Conservation (phyloP, 2,797 vertebrate genomes). For the Xerus rutilus region DNA sequence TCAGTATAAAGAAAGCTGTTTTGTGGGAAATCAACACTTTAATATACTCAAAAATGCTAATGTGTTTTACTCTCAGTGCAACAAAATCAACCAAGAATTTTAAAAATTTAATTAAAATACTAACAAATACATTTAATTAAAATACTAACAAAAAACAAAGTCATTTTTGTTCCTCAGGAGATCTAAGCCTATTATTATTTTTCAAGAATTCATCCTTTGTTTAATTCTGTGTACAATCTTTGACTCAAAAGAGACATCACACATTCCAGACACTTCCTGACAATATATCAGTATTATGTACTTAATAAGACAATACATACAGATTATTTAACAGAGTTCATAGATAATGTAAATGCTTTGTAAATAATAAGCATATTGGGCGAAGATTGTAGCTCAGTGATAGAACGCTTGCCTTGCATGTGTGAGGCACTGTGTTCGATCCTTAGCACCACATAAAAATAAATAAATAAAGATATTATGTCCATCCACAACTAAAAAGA, state of each 20-base stretch:
- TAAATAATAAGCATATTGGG: neutral
- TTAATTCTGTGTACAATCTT: constrained; percentile 24
- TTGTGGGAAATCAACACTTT: neutral
- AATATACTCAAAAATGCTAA: neutral
- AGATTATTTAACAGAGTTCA: neutral
- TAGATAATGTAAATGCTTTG: neutral
- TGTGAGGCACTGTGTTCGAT: too few relatives aligned
- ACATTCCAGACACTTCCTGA: neutral
- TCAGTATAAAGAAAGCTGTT: neutral
- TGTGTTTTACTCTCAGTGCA: neutral
- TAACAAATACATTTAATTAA: constrained; percentile 25
- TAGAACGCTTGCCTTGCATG: too few relatives aligned
- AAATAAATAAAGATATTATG: too few relatives aligned
- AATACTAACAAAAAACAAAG: neutral
- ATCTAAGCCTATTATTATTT: neutral
- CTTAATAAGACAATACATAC: neutral
- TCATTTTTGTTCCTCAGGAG: neutral
- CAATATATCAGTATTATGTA: neutral
- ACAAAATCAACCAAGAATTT: neutral
- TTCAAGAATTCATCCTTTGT: constrained; percentile 43
- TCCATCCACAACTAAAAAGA: too few relatives aligned
- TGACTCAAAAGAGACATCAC: neutral
- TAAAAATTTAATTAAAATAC: constrained; percentile 6
- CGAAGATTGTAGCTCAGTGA: too few relatives aligned
- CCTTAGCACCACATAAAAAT: too few relatives aligned